phyloP scores from a whole-genome alignment of 2,797 vertebrate species.

The Mus caroli region DNA sequence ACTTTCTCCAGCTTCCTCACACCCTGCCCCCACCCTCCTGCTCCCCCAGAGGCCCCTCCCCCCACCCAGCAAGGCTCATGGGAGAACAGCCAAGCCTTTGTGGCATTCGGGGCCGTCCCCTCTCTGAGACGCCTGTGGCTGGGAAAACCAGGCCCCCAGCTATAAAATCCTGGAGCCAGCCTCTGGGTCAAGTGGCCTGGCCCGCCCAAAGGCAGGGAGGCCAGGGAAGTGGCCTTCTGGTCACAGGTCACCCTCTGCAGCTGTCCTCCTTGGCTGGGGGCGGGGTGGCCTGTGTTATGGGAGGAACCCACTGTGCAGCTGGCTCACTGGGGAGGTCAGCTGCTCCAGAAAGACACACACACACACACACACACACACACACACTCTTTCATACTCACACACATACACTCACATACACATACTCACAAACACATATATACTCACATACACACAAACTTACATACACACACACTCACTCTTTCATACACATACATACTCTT shows the following conservation, averaged over 20 bases:
- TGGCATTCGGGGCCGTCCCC: slow-evolving; percentile 53
- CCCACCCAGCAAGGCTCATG: not conserved
- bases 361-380: not conserved
- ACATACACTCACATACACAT: not conserved
- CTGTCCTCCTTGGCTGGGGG: slow-evolving; percentile 30
- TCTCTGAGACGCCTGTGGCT: slow-evolving; percentile 49
- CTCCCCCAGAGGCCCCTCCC: not conserved
- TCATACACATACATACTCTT: too few relatives aligned
- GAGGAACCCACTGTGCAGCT: not conserved
- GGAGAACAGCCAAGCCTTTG: slow-evolving; percentile 72
- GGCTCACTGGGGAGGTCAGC: slow-evolving; percentile 5
- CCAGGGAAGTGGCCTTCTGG: not conserved
- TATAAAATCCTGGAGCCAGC: slow-evolving; percentile 37
- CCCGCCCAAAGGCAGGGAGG: not conserved
- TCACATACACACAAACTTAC: too few relatives aligned
- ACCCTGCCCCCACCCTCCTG: not conserved
- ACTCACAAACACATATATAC: too few relatives aligned
- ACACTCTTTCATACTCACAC: too few relatives aligned
- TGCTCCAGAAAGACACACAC: not conserved
- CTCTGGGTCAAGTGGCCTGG: slow-evolving; percentile 34
- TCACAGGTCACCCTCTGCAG: slow-evolving; percentile 31
- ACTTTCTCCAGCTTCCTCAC: not conserved
- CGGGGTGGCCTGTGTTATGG: not conserved
- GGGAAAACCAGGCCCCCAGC: slow-evolving; percentile 70
- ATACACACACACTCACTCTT: too few relatives aligned